These are phyloP conservation scores for Streptopelia turtur DNA, from an alignment of 2,797 vertebrate genomes.

Conservation along the genomic window DNA sequence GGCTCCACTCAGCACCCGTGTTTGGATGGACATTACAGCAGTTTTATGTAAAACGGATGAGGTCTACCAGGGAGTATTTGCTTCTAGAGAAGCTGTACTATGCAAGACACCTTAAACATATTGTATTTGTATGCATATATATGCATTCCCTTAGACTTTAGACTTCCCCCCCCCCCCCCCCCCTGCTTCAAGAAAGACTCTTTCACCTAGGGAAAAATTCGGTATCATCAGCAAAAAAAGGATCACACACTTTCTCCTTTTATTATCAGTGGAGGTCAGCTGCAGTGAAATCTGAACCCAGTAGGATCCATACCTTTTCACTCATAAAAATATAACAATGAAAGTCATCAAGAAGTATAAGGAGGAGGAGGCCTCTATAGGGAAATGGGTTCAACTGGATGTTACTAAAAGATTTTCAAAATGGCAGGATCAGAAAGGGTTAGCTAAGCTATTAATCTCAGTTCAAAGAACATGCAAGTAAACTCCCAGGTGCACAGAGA, in stretches of 20 bases:
- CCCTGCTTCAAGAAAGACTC: neutral
- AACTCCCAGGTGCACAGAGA: constrained; percentile 18
- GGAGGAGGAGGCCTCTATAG: neutral
- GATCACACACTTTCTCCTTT: neutral
- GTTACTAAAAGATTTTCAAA: constrained; percentile 61
- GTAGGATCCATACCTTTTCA: neutral
- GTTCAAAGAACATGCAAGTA: constrained; percentile 59
- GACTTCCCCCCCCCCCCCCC: neutral
- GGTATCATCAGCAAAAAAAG: neutral
- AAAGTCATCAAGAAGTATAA: constrained; percentile 27
- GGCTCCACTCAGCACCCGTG: neutral
- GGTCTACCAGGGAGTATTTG: neutral
- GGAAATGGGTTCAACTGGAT: neutral
- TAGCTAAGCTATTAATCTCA: constrained; percentile 64
- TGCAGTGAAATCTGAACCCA: neutral
- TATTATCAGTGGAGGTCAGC: neutral
- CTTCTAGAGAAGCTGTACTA: neutral
- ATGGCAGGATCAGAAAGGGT: constrained; percentile 60
- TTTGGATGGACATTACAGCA: neutral
- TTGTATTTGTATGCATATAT: neutral
- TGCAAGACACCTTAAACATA: neutral
- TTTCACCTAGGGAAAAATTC: neutral
- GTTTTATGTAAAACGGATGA: neutral
- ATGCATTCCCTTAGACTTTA: neutral
- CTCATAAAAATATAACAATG: constrained; percentile 7